Base-by-base conservation (phyloP, 2,113 vertebrate species). In the Perca schrenkii region DNA sequence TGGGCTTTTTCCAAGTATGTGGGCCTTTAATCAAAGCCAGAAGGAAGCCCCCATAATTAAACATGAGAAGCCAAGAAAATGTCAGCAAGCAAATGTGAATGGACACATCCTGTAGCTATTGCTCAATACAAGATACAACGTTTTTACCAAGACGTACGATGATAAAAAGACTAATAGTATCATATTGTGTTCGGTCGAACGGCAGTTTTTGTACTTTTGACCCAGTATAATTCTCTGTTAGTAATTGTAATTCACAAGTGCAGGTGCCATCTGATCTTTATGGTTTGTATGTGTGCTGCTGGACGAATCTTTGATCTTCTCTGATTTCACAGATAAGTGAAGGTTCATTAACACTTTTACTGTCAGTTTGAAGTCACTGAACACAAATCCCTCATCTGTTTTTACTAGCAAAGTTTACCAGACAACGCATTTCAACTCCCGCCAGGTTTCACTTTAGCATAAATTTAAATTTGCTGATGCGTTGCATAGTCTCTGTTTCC, bases 21-120 rank as follows among this genome's bases (percentile, higher is more conserved):
- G 17, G 31, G 6, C 47, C n/a, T 74, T 66, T 66, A 66, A 61
- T 69, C 19, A 69, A 50, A 63, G 64, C 53, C 63, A 5, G 14
- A 40, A 46, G 31, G 61, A 80, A 76, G 54, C 47, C 62, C 64
- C 68, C 2, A 15, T 1, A 2, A 36, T 67, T 47, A 75, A 3
- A 50, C 36, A 28, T 15, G 6, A 71, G 47, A 0, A 13, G 25
- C 34, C 56, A 15, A 67, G 49, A 40, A 89, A 84, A 88, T 85
- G 86, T 80, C 76, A 83, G 21, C 6, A 17, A 53, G 66, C 65
- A 25, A 34, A 62, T n/a, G 47, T 66, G 60, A 66, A 6, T 1
- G 28, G 21, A 53, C 22, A 19, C 63, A 14, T 25, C 4, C 22
- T 61, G 21, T 2, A 52, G 28, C 47, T 11, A 3, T 3, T 34